These are phyloP conservation scores for Bradysia coprophila DNA, from an alignment of 1,140 invertebrate genomes.

Conservation along the genomic window DNA sequence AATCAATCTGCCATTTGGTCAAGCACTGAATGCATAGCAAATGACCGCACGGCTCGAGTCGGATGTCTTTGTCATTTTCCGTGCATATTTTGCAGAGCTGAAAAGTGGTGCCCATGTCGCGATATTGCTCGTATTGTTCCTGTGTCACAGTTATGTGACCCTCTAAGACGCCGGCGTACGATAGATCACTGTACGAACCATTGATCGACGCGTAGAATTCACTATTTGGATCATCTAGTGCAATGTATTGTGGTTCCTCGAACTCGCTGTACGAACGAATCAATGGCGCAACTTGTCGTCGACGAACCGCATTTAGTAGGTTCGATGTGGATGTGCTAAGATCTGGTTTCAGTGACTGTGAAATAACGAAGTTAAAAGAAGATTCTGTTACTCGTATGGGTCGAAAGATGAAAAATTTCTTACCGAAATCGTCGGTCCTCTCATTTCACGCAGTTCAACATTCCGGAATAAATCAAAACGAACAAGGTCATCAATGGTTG, in stretches of 20 bases:
- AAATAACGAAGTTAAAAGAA: background rate
- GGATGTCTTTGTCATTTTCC: background rate
- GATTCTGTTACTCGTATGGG: background rate
- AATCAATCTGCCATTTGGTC: background rate
- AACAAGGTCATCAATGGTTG: background rate
- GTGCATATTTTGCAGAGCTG: background rate
- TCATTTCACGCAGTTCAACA: background rate
- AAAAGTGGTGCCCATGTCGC: background rate
- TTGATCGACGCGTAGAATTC: background rate
- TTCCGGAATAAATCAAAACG: background rate
- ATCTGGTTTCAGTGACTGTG: constrained; percentile 1
- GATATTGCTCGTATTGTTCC: background rate
- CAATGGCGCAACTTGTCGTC: background rate
- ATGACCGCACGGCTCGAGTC: background rate
- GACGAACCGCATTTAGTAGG: constrained; percentile 1
- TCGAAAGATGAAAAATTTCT: background rate
- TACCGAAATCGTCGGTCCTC: background rate
- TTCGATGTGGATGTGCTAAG: constrained; percentile 1
- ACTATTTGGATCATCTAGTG: background rate
- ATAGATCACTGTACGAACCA: background rate
- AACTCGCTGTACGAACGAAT: background rate
- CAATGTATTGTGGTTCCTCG: background rate
- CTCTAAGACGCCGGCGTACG: background rate
- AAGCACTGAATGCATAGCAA: background rate
- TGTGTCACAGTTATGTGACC: background rate